phyloP scores from a whole-genome alignment of 2,113 vertebrate species.

The Phyllostomus discolor region DNA sequence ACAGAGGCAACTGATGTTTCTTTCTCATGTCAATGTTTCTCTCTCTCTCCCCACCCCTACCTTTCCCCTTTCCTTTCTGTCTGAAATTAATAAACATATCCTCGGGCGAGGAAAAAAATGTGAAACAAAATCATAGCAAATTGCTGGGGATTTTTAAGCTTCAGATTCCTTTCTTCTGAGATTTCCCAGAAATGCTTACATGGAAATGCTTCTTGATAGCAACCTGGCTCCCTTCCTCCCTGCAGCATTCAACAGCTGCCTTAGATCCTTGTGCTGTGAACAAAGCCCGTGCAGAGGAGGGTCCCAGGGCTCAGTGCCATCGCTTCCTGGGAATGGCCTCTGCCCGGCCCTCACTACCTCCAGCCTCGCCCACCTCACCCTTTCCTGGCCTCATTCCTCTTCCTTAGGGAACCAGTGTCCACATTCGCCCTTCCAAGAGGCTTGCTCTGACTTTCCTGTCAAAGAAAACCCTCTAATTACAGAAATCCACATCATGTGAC shows the following conservation, averaged over 20 bases:
- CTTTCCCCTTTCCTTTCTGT: no score
- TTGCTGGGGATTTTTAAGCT: not conserved
- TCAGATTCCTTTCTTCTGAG: conserved; percentile 16
- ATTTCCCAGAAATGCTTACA: not conserved
- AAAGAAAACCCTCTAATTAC: not conserved
- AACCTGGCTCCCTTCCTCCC: not conserved
- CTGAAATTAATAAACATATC: no score
- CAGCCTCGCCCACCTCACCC: not conserved
- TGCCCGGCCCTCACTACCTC: not conserved
- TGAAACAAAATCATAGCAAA: not conserved
- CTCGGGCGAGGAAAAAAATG: not conserved
- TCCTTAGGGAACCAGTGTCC: not conserved
- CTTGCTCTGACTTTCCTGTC: not conserved
- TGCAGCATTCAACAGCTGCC: not conserved
- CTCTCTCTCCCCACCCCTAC: no score
- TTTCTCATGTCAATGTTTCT: no score
- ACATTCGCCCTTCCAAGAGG: not conserved
- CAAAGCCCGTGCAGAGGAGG: not conserved
- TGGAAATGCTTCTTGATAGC: not conserved
- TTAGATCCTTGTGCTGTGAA: no score
- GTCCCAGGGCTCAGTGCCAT: not conserved
- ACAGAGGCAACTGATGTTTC: no score
- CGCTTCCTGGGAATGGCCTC: not conserved
- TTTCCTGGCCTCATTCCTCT: not conserved
- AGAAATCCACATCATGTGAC: not conserved